Percentiles rank a stretch among this genome's conserved stretches.
Conservation (phyloP, 2,888 invertebrate species). For the Polymixis flavicincta region DNA sequence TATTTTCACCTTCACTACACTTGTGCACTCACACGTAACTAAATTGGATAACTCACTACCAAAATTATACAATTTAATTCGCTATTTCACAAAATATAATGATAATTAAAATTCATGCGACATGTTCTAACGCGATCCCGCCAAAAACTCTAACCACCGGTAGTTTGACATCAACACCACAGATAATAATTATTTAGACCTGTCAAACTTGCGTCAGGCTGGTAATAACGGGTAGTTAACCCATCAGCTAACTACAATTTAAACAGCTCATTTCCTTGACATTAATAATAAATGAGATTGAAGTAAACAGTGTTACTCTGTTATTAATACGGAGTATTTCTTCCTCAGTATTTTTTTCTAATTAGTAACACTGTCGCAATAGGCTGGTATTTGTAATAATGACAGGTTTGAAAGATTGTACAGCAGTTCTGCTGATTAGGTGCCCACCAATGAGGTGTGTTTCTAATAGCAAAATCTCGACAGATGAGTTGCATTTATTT, state of each 20-base stretch:
- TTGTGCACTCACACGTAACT: no score
- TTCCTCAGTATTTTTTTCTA: neutral
- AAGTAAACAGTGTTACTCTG: neutral
- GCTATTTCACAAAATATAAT: no score
- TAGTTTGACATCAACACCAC: neutral
- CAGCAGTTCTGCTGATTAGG: neutral
- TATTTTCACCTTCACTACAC: no score
- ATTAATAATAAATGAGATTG: conserved; percentile 10
- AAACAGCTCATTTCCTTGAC: conserved; percentile 23
- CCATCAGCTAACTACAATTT: neutral
- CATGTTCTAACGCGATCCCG: no score
- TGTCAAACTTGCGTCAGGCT: conserved; percentile 10
- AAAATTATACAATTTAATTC: no score
- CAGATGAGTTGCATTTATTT: neutral
- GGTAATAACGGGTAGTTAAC: neutral
- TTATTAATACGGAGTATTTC: neutral
- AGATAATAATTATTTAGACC: neutral
- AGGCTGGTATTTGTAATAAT: neutral
- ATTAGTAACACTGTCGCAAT: conserved; percentile 11
- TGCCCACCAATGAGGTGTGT: neutral
- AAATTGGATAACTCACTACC: no score
- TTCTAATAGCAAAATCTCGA: conserved; percentile 1
- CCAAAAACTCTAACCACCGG: no score
- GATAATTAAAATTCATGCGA: no score
- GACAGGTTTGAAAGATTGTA: neutral